Conservation (phyloP, 64 coral and sea anemone species). For the Trachythela sp. region DNA sequence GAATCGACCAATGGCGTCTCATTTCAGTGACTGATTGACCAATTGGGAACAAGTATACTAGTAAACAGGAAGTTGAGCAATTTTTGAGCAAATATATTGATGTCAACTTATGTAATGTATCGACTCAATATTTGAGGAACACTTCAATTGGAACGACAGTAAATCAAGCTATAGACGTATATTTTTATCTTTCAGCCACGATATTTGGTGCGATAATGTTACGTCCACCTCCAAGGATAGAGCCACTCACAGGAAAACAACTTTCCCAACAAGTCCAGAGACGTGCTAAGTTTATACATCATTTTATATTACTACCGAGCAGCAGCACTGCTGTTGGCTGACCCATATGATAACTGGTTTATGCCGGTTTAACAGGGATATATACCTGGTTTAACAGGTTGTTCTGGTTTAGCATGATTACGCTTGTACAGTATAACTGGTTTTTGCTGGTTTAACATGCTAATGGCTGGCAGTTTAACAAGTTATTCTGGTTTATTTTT, state of each 20-base stretch:
- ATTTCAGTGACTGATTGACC: too few species aligned
- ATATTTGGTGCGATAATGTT: slow-evolving; percentile 6
- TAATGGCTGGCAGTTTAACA: neutral
- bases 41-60: too few species aligned
- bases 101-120: too few species aligned
- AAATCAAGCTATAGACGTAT: neutral
- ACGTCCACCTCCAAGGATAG: neutral
- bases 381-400: neutral
- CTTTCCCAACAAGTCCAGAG: neutral
- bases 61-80: too few species aligned
- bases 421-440: neutral
- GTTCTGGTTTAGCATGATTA: neutral
- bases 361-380: neutral
- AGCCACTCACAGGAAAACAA: neutral
- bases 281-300: slow-evolving; percentile 11
- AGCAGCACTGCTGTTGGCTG: neutral
- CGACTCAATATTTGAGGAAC: too few species aligned
- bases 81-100: too few species aligned
- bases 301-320: neutral
- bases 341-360: neutral
- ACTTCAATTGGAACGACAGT: neutral
- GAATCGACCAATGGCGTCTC: too few species aligned
- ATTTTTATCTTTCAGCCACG: neutral
- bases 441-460: neutral
- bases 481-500: neutral